Evolutionary conservation across 2,888 invertebrate genomes (phyloP), one percentile per base, ranked within the genome.

Genomic region (Suillia variegata): DNA sequence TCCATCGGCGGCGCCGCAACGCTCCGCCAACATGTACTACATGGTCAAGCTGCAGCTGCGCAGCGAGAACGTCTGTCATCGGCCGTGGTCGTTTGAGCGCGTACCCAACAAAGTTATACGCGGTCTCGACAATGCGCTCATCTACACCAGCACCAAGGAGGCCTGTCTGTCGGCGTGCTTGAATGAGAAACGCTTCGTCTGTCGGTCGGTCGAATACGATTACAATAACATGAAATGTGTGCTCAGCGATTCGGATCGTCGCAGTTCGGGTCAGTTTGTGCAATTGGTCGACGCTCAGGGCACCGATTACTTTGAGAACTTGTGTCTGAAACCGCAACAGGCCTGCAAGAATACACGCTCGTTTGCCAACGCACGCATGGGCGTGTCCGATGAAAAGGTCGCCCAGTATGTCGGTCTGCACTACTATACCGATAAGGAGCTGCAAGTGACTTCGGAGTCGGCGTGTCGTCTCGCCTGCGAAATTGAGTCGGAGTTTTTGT

Each of bases 81-180:
- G 96, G 63, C 94, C 95, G 33, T 96, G 96, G 96, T 87, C 94
- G 42, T 96, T 96, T 82, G 96, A 96, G 82, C 85, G 96, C 50
- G 93, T 96, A 45, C 95, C 96, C 2, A 95, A 95, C 81, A 94
- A 94, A 82, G 91, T 94, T 83, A 90, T 96, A 61, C 87, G 94
- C 38, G 94, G 94, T 1, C 85, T 94, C 72, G 95, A 96, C 84
- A 94, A 95, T 77, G 93, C 94, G 34, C 86, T 95, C 63, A 94
- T 96, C 80, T 96, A 94, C 82, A 94, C 95, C 1, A 94, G 94
- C 51, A 94, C 95, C 59, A 96, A 96, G 82, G 96, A 96, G 84
- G 94, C 94, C 62, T 96, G 96, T 77, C 85, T 96, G 24, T 93
- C 95, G 22, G 93, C 96, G 42, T 96, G 96, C 80, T 85, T 96